Conservation (phyloP, 2,888 invertebrate genomes). For the Trissolcus japonicus region DNA sequence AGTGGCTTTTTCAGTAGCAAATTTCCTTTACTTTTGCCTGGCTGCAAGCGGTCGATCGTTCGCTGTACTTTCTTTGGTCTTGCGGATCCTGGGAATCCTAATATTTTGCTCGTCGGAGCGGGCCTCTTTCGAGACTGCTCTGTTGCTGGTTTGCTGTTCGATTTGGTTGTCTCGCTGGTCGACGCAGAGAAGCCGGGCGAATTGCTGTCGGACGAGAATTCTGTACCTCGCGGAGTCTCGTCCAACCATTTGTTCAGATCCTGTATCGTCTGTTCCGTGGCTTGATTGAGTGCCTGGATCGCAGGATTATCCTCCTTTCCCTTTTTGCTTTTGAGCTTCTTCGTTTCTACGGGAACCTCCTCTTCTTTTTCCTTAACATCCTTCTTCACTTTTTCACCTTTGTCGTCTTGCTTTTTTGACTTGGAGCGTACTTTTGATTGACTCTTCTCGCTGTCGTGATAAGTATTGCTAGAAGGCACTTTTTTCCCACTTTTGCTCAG, state of each 20-base stretch:
- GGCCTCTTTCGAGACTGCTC: constrained; percentile 78
- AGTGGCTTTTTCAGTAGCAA: constrained; percentile 82
- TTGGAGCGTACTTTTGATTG: constrained; percentile 67
- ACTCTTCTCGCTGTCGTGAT: constrained; percentile 68
- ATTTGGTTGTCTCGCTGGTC: constrained; percentile 78
- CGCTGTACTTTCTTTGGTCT: constrained; percentile 83
- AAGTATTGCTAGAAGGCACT: constrained; percentile 75
- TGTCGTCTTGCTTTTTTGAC: constrained; percentile 62
- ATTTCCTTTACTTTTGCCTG: constrained; percentile 92
- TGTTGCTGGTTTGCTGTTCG: constrained; percentile 72
- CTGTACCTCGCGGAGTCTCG: constrained; percentile 86
- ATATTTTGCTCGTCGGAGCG: constrained; percentile 69
- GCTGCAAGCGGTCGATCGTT: constrained; percentile 89
- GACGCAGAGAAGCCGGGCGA: constrained; percentile 78
- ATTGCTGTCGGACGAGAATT: constrained; percentile 87
- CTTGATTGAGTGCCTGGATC: constrained; percentile 83
- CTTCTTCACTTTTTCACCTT: constrained; percentile 60
- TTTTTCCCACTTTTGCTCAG: constrained; percentile 68
- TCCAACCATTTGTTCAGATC: constrained; percentile 94
- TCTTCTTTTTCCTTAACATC: constrained; percentile 52
- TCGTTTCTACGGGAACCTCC: constrained; percentile 60
- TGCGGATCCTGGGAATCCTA: constrained; percentile 69
- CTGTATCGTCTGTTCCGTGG: constrained; percentile 83
- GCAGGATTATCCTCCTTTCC: constrained; percentile 76
- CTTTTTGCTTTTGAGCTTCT: constrained; percentile 68